Evolutionary conservation across 2,113 vertebrate species (phyloP).

Genomic region (Pachycephala philippinensis): DNA sequence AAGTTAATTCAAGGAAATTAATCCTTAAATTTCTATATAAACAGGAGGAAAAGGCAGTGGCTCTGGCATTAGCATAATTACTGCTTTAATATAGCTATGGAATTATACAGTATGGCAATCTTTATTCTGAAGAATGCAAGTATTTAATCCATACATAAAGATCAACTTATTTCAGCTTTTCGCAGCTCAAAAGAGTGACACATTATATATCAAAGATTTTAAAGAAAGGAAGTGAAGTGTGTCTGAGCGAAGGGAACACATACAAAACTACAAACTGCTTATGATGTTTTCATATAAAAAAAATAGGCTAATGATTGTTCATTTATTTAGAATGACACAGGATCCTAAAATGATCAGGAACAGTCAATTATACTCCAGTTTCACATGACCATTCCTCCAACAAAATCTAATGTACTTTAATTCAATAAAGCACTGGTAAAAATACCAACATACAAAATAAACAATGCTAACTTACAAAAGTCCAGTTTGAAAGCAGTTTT

Average conservation of each 20-base stretch:
- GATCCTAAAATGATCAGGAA: not conserved
- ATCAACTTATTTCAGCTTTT: not conserved
- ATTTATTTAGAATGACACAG: not conserved
- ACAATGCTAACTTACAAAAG: not conserved
- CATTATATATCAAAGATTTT: not conserved
- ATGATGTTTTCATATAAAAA: not conserved
- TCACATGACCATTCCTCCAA: not conserved
- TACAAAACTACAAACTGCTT: not conserved
- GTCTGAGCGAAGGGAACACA: not conserved
- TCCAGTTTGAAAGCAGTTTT: not conserved
- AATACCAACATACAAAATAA: not conserved
- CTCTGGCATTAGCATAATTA: not conserved
- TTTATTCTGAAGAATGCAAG: not conserved
- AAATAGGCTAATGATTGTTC: not conserved
- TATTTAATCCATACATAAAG: not conserved
- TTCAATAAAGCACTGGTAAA: not conserved
- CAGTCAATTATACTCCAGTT: not conserved
- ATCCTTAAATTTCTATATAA: not conserved
- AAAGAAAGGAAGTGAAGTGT: too few relatives aligned
- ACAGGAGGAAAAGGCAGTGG: not conserved
- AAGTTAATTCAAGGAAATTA: not conserved
- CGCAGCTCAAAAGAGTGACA: not conserved
- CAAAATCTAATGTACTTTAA: not conserved
- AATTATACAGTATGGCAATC: not conserved
- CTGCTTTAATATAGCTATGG: not conserved